These are phyloP conservation scores for Trachelipus rathkii DNA, from an alignment of 1,140 invertebrate species.

Conservation along the genomic window DNA sequence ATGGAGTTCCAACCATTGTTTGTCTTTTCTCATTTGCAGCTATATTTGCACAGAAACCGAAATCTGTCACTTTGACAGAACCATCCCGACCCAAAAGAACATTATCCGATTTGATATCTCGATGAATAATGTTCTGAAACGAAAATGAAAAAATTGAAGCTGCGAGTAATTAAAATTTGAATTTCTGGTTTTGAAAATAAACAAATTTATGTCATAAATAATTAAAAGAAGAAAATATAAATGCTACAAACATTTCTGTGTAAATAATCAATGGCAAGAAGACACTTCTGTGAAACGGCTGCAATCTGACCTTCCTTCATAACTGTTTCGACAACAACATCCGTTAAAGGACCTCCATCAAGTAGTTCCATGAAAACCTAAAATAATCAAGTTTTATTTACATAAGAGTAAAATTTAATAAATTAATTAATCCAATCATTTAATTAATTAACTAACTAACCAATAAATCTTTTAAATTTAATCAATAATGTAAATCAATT, in stretches of 20 bases:
- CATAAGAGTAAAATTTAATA: too few relatives aligned
- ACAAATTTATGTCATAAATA: too few relatives aligned
- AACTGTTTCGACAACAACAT: slow-evolving; percentile 94
- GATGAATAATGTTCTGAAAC: slow-evolving; percentile 72
- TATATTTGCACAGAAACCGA: slow-evolving; percentile 92
- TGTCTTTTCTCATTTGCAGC: slow-evolving; percentile 88
- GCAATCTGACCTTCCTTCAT: slow-evolving; percentile 98
- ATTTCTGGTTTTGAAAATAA: too few relatives aligned
- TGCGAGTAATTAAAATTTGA: too few relatives aligned
- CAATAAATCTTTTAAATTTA: too few relatives aligned
- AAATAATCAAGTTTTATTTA: too few relatives aligned
- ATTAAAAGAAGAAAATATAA: too few relatives aligned
- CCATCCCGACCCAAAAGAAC: slow-evolving; percentile 94
- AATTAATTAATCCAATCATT: too few relatives aligned
- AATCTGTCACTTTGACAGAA: slow-evolving; percentile 94
- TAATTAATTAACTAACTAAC: too few relatives aligned
- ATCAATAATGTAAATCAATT: too few relatives aligned
- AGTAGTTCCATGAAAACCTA: slow-evolving; percentile 82
- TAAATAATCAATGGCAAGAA: slow-evolving; percentile 87
- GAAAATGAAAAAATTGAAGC: background rate
- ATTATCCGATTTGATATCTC: slow-evolving; percentile 96
- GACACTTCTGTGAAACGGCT: slow-evolving; percentile 84
- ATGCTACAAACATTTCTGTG: slow-evolving; percentile 63
- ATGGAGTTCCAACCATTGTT: slow-evolving; percentile 88
- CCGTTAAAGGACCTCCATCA: slow-evolving; percentile 91